Evolutionary conservation across 64 coral and sea anemone species (phyloP), one percentile per base, ranked within the genome.

Genomic region (Catalaphyllia jardinei): DNA sequence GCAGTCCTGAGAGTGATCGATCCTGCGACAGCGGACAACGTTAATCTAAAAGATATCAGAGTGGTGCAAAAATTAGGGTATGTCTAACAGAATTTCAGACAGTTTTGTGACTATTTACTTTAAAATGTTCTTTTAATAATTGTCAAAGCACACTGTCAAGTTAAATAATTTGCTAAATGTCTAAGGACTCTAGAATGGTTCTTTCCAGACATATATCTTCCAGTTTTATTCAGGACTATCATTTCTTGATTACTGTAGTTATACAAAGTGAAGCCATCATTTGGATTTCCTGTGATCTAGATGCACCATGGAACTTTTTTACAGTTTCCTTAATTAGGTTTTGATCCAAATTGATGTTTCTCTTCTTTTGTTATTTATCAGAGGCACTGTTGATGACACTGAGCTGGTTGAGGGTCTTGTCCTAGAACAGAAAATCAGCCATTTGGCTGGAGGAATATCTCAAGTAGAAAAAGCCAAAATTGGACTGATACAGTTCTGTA

Each of bases 391-490:
- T 63, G 97, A 99, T 60, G 97, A 99, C 51, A 99, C 97, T 77
- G 97, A 99, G 79, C 51, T 99, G 22, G 88, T 99, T 19, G 97
- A 99, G 86, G 97, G 97, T 69, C 81, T 99, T 60, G 94, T 99
- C 80, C 60, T 99, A 49, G 93, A 99, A 84, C 97, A 99, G 87
- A 99, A 93, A 69, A 99, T 99, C 69, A 95, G 94, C 35, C 97
- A 99, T 88, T 88, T 99, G 42, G 97, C 97, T 86, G 97, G 97
- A 86, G 97, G 97, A 22, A 95, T 99, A 28, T 93, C 97, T 7
- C 94, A 95, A 88, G 83, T 95, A 50, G 97, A 99, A 82, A 99
- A 99, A 83, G 97, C 97, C 17, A 99, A 87, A 54, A 99, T 99
- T 86, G 97, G 97, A 29, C 89, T 99, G 7, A 95, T 99, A 62